phyloP scores from a whole-genome alignment of 2,888 invertebrate genomes.

The Dryomyza anilis region DNA sequence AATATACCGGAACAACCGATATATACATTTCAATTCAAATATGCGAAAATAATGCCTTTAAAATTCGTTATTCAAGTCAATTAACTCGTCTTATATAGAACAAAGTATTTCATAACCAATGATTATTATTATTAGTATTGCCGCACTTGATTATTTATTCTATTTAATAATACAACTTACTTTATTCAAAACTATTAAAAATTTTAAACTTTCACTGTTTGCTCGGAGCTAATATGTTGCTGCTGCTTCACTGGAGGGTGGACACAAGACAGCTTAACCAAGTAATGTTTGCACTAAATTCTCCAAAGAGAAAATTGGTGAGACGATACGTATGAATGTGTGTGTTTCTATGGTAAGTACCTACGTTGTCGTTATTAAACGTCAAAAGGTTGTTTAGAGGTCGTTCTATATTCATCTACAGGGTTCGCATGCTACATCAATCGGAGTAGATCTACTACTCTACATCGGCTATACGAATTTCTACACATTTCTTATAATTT shows the following conservation, averaged over 20 bases:
- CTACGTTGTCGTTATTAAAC: not conserved
- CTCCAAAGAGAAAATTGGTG: slow-evolving; percentile 13
- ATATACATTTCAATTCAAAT: too few relatives aligned
- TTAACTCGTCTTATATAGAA: too few relatives aligned
- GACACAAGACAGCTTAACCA: slow-evolving; percentile 44
- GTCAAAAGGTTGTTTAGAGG: slow-evolving; percentile 33
- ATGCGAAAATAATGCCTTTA: too few relatives aligned
- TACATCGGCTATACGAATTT: too few relatives aligned
- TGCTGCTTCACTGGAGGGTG: slow-evolving; percentile 57
- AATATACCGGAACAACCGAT: too few relatives aligned
- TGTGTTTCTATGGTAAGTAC: not conserved
- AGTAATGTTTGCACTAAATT: not conserved
- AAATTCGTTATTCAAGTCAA: too few relatives aligned
- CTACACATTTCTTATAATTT: too few relatives aligned
- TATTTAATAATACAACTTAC: slow-evolving; percentile 7
- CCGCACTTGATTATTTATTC: not conserved
- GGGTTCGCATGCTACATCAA: not conserved
- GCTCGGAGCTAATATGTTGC: slow-evolving; percentile 37
- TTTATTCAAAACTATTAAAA: slow-evolving; percentile 7
- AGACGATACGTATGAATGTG: not conserved
- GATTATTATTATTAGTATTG: too few relatives aligned
- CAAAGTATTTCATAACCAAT: too few relatives aligned
- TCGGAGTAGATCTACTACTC: too few relatives aligned
- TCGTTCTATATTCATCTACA: slow-evolving; percentile 7
- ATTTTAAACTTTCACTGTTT: slow-evolving; percentile 21